Base-by-base conservation (phyloP, 1,140 invertebrate species). In the Zaprionus ghesquierei region DNA sequence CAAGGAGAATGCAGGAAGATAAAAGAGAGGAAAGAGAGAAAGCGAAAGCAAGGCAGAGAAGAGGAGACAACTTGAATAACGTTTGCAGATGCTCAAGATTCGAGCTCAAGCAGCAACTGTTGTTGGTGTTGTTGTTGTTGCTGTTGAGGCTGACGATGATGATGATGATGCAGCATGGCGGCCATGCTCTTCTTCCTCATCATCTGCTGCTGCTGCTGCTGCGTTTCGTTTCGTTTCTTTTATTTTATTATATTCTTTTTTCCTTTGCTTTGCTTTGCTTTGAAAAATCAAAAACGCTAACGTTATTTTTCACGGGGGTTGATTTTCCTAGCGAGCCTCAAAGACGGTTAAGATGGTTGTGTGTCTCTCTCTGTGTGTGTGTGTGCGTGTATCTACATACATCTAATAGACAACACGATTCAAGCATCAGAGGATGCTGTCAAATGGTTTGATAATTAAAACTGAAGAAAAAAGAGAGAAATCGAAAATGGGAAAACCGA, bases 371-470 rank as follows among this genome's bases (percentile, higher is more conserved):
- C 63, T 22, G 22, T 64, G 31, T 70, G 38, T 68, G 59, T 81
- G 33, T 60, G 15, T 66, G 55, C 76, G 59, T 74, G 23, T 64
- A 29, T 72, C 20, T 60, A 44, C 35, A 33, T 60, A 44, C 35
- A 33, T 23, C 62, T 51, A 66, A 60, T 73, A 72, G 69, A 74
- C 62, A 79, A 84, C 66, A 85, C 81, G 80, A 44, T 53, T 85
- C 75, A 77, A 75, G 81, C 78, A 86, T 86, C 79, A 86, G n/a
- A n/a, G 81, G 81, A 87, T 87, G 79, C 82, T 86, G 81, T 86
- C 81, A 86, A 86, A 86, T 82, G 15, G 70, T 78, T 87, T 81
- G 79, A 79, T 87, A 86, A 86, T 86, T 86, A 86, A 86, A 89
- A 86, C 55, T 49, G 29, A 75, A 60, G 49, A 63, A 54, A 46